Conservation (phyloP, 2,113 vertebrate genomes). For the Picathartes gymnocephalus region DNA sequence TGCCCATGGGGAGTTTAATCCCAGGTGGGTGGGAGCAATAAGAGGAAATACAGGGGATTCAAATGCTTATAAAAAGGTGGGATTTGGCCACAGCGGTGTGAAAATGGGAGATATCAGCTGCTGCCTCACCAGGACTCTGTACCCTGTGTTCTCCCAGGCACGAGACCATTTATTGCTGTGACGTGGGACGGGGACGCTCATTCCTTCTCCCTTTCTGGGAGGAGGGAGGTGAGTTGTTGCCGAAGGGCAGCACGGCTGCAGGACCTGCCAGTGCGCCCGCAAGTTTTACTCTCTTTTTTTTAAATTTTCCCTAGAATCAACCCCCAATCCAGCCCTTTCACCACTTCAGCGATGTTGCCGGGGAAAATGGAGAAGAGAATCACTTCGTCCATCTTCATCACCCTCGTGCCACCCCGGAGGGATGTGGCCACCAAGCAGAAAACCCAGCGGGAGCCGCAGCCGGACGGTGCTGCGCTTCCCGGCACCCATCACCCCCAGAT, state of each 20-base stretch:
- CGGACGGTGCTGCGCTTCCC: rapidly evolving
- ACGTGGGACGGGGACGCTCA: rapidly evolving
- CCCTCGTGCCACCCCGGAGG: slow-evolving; percentile 76
- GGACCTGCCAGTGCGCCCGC: rapidly evolving
- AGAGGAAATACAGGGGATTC: neutral
- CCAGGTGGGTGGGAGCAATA: neutral
- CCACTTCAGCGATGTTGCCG: neutral
- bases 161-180: neutral
- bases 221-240: neutral
- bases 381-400: slow-evolving; percentile 89
- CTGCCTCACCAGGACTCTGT: neutral
- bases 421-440: neutral
- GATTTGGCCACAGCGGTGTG: neutral
- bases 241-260: neutral
- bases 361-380: slow-evolving; percentile 79
- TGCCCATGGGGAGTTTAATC: neutral
- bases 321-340: rapidly evolving
- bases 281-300: neutral
- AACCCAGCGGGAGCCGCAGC: neutral
- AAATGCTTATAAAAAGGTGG: neutral
- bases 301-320: neutral
- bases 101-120: neutral
- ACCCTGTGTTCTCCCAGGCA: neutral
- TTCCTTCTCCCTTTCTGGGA: slow-evolving; percentile 21
- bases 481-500: neutral